These are phyloP conservation scores for Alsophila aescularia DNA, from an alignment of 2,888 invertebrate species.

Conservation along the genomic window DNA sequence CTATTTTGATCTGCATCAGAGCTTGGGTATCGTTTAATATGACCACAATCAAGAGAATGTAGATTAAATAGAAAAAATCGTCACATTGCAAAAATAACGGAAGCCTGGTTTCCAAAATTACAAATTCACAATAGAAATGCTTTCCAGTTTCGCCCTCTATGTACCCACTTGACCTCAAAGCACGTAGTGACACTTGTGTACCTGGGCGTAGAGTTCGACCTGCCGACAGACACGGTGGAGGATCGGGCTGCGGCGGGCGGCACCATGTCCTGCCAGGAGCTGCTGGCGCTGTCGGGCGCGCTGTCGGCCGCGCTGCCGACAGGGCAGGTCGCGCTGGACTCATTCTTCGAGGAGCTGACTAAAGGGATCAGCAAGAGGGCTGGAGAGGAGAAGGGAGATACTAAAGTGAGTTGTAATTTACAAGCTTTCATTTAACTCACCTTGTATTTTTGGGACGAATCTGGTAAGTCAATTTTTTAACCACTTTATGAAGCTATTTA, in stretches of 20 bases:
- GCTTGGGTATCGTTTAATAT: too few relatives aligned
- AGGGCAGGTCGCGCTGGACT: constrained; percentile 92
- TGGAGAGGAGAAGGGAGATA: constrained; percentile 72
- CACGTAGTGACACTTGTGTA: constrained; percentile 55
- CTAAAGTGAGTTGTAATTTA: constrained; percentile 55
- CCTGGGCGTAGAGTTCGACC: constrained; percentile 77
- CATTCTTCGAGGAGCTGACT: constrained; percentile 91
- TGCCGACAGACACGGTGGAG: constrained; percentile 76
- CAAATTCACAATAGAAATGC: constrained; percentile 37
- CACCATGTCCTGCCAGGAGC: constrained; percentile 94
- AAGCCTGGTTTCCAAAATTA: too few relatives aligned
- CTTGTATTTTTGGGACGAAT: neutral
- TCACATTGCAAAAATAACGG: too few relatives aligned
- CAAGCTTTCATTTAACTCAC: too few relatives aligned
- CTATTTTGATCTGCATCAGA: too few relatives aligned
- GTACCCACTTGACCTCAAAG: constrained; percentile 11
- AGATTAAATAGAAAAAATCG: too few relatives aligned
- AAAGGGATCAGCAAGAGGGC: constrained; percentile 87
- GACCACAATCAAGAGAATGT: too few relatives aligned
- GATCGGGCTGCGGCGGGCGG: constrained; percentile 79
- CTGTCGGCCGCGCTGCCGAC: constrained; percentile 96
- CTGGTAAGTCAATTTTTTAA: too few relatives aligned
- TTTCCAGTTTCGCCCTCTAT: constrained; percentile 36
- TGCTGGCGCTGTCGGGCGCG: constrained; percentile 95
- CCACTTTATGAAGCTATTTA: too few relatives aligned